phyloP scores from a whole-genome alignment of 1,140 invertebrate species.

The Ephestia elutella region DNA sequence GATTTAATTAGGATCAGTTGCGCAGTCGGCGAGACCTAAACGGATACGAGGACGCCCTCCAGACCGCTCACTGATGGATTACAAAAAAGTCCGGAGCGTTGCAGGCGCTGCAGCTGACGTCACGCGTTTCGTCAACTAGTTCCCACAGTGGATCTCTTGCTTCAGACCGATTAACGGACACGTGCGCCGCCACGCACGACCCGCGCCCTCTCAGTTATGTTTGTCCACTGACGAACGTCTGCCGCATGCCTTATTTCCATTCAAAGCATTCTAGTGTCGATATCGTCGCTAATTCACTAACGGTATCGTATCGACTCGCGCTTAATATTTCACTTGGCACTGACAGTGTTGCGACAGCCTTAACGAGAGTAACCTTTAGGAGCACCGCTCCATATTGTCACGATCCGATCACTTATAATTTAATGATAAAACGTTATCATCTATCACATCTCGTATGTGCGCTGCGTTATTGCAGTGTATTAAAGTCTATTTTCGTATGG shows the following conservation, averaged over 20 bases:
- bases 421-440: conserved; percentile 52
- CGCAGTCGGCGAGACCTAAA: conserved; percentile 55
- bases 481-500: neutral
- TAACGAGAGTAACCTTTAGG: conserved; percentile 70
- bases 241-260: conserved; percentile 4
- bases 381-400: conserved; percentile 63
- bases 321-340: conserved; percentile 39
- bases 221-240: neutral
- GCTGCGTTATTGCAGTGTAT: neutral
- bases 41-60: conserved; percentile 66
- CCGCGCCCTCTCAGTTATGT: conserved; percentile 2
- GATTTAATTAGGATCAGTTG: conserved; percentile 73
- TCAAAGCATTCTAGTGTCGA: neutral
- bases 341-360: conserved; percentile 47
- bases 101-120: conserved; percentile 32
- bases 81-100: conserved; percentile 45
- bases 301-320: conserved; percentile 12
- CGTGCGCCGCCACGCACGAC: conserved; percentile 28
- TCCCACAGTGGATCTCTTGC: conserved; percentile 39
- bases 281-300: conserved; percentile 10
- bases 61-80: conserved; percentile 56
- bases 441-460: conserved; percentile 46
- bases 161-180: conserved; percentile 24
- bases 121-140: conserved; percentile 35
- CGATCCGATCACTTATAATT: conserved; percentile 53